phyloP scores from a whole-genome alignment of 2,113 vertebrate species.

The Aptenodytes patagonicus region DNA sequence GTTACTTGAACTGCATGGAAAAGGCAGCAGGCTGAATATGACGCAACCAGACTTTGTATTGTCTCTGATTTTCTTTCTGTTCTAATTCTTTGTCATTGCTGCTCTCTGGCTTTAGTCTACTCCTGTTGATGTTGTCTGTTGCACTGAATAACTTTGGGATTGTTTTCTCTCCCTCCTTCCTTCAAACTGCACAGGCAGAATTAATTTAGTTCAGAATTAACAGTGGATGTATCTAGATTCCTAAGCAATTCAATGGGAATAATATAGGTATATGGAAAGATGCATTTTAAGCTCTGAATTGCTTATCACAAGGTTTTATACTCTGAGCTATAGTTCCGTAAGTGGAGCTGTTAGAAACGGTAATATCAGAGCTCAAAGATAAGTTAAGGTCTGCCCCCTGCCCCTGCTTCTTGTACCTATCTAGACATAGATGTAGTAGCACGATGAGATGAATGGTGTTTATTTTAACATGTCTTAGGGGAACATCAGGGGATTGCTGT shows the following conservation, averaged over 20 bases:
- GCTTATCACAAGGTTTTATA: background rate
- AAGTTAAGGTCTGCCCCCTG: background rate
- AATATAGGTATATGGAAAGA: background rate
- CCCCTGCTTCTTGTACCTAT: background rate
- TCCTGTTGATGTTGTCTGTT: background rate
- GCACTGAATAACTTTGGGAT: background rate
- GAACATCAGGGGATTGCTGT: background rate
- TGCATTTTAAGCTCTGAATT: background rate
- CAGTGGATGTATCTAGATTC: background rate
- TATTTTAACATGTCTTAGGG: background rate
- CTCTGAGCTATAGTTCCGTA: rapidly evolving
- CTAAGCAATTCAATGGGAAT: background rate
- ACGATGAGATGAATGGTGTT: background rate
- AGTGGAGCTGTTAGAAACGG: background rate
- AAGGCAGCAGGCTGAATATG: background rate
- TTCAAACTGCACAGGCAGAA: background rate
- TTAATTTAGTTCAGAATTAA: background rate
- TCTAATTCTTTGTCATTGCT: background rate
- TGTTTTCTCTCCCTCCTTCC: background rate
- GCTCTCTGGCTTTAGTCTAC: background rate
- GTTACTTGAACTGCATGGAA: background rate
- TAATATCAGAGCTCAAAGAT: background rate
- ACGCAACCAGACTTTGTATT: background rate
- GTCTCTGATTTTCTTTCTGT: background rate
- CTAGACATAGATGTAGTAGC: background rate